Conservation (phyloP, 2,113 vertebrate species). For the Lota lota region DNA sequence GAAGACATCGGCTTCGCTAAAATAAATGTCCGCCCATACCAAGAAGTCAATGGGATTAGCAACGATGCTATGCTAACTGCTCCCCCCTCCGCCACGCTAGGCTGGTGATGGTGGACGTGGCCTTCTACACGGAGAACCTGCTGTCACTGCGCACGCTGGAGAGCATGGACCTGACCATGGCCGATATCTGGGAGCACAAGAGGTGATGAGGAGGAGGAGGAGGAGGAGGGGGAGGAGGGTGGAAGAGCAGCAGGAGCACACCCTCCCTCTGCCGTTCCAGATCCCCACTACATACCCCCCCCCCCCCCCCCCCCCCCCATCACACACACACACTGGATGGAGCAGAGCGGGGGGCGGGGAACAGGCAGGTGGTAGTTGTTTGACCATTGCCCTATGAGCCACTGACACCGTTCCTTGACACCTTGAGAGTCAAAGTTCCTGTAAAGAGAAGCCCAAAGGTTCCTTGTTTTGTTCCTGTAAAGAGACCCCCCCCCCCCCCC, state of each 20-base stretch:
- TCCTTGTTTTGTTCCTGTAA: too few species aligned
- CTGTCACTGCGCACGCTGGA: conserved; percentile 91
- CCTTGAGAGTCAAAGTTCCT: too few species aligned
- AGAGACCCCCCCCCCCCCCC: not conserved
- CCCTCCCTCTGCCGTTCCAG: not conserved
- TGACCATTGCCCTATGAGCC: too few species aligned
- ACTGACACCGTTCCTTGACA: too few species aligned
- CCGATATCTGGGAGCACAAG: conserved; percentile 98
- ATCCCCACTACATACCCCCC: not conserved
- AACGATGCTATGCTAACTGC: too few species aligned
- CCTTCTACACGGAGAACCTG: conserved; percentile 96
- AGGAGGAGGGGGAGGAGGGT: not conserved
- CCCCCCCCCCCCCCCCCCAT: not conserved
- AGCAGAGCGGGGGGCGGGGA: too few species aligned
- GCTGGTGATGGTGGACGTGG: conserved; percentile 93
- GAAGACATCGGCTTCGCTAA: too few species aligned
- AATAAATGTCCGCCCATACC: too few species aligned
- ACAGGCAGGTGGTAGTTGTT: too few species aligned
- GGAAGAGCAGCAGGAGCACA: too few species aligned
- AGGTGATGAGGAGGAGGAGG: conserved; percentile 80
- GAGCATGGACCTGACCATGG: conserved; percentile 90
- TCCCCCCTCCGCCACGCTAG: conserved; percentile 57
- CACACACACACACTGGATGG: not conserved
- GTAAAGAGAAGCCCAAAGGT: too few species aligned
- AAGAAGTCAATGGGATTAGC: too few species aligned